Evolutionary conservation across 2,888 invertebrate species (phyloP).

Genomic region (Hydriomena furcata): DNA sequence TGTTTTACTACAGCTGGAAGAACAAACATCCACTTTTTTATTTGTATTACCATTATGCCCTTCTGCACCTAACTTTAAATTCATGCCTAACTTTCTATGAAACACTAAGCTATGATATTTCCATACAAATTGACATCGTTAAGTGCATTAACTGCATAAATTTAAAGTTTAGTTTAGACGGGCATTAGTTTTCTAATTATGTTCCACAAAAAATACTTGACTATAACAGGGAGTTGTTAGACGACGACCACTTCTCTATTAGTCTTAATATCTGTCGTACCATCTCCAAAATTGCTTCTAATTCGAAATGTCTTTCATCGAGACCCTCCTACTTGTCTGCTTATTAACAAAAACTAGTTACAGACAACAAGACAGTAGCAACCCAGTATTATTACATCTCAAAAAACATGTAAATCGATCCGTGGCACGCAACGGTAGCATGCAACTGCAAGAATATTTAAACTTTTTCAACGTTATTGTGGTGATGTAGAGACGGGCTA

Average conservation of each 20-base stretch:
- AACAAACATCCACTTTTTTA: not conserved
- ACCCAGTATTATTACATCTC: conserved; percentile 55
- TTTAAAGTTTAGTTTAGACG: too few species aligned
- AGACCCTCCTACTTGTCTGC: conserved; percentile 45
- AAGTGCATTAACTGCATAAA: too few species aligned
- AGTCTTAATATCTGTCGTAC: conserved; percentile 32
- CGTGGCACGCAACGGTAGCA: conserved; percentile 66
- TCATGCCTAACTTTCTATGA: too few species aligned
- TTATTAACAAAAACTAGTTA: conserved; percentile 56
- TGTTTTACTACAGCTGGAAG: too few species aligned
- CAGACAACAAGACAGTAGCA: conserved; percentile 73
- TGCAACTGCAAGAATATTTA: conserved; percentile 37
- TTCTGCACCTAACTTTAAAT: too few species aligned
- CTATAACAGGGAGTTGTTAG: conserved; percentile 13
- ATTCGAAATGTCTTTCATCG: conserved; percentile 53
- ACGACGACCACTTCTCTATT: conserved; percentile 21
- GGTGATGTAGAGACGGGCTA: conserved; percentile 20
- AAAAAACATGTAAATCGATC: conserved; percentile 75
- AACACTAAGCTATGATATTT: too few species aligned
- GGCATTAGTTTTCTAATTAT: too few species aligned
- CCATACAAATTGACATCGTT: too few species aligned
- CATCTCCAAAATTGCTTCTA: conserved; percentile 46
- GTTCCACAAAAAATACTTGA: conserved; percentile 23
- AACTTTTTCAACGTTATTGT: conserved; percentile 27
- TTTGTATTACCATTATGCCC: too few species aligned